These are phyloP conservation scores for Belonocnema kinseyi DNA, from an alignment of 1,140 invertebrate genomes.

Conservation along the genomic window DNA sequence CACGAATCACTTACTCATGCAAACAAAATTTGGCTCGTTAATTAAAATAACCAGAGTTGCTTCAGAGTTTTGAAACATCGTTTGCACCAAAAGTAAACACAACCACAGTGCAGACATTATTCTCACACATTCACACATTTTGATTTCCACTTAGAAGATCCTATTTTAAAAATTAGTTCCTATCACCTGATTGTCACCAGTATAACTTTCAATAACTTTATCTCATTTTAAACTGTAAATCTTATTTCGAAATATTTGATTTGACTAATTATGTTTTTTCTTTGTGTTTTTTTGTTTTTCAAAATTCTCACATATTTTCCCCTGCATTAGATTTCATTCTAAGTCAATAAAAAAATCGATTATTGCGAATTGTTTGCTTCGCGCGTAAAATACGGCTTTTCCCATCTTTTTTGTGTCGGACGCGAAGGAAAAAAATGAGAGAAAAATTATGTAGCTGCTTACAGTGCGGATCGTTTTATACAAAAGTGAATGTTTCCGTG, in stretches of 20 bases:
- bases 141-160: neutral
- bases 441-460: constrained; percentile 61
- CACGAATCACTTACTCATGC: constrained; percentile 50
- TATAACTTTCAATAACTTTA: neutral
- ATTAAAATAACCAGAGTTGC: constrained; percentile 38
- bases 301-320: neutral
- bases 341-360: neutral
- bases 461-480: constrained; percentile 62
- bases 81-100: constrained; percentile 27
- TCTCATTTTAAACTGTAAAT: neutral
- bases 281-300: neutral
- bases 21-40: constrained; percentile 34
- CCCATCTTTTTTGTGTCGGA: neutral
- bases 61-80: constrained; percentile 10
- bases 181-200: neutral
- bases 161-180: neutral
- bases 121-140: constrained; percentile 21
- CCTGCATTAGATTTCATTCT: neutral
- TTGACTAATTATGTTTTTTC: neutral
- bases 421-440: constrained; percentile 37
- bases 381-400: neutral
- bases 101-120: constrained; percentile 35
- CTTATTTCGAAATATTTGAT: neutral
- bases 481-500: constrained; percentile 65
- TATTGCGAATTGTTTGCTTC: neutral